Percentiles rank a stretch among this genome's conserved stretches.
These are phyloP conservation scores for Sebastolobus alascanus DNA, from an alignment of 2,797 vertebrate genomes.

Conservation along the genomic window DNA sequence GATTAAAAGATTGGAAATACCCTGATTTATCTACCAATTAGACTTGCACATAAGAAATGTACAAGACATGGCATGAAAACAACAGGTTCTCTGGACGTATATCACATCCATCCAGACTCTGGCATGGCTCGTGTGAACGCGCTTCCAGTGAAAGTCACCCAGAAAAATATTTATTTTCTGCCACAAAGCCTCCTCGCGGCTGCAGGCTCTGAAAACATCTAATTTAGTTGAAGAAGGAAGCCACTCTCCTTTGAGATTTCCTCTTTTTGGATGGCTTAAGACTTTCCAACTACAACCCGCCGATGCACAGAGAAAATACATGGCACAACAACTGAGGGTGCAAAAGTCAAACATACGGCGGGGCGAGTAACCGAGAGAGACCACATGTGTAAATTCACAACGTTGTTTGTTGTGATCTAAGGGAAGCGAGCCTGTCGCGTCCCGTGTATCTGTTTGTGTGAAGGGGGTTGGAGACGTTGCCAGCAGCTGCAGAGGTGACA, in stretches of 20 bases:
- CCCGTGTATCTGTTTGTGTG: conserved; percentile 58
- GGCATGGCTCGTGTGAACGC: conserved; percentile 41
- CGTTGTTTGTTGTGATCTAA: conserved; percentile 71
- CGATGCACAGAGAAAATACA: conserved; percentile 33
- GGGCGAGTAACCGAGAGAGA: conserved; percentile 18
- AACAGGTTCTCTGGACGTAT: conserved; percentile 40
- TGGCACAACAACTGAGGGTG: conserved; percentile 11
- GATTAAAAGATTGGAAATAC: background rate
- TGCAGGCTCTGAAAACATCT: conserved; percentile 70
- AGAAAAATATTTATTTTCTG: conserved; percentile 73
- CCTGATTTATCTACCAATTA: background rate
- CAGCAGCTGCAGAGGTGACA: conserved; percentile 89
- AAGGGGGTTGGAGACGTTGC: conserved; percentile 80
- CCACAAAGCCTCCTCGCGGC: conserved; percentile 69
- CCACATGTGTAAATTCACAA: conserved; percentile 66
- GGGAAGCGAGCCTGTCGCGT: conserved; percentile 69
- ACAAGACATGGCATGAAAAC: conserved; percentile 30
- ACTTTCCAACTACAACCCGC: conserved; percentile 39
- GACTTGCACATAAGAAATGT: background rate
- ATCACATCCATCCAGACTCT: conserved; percentile 47
- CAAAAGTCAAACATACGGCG: conserved; percentile 43
- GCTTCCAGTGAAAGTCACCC: conserved; percentile 44
- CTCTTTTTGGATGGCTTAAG: conserved; percentile 41
- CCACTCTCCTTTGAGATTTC: conserved; percentile 62
- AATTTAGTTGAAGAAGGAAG: conserved; percentile 70